Base-by-base conservation (phyloP, 2,797 vertebrate species). In the Pygocentrus nattereri region DNA sequence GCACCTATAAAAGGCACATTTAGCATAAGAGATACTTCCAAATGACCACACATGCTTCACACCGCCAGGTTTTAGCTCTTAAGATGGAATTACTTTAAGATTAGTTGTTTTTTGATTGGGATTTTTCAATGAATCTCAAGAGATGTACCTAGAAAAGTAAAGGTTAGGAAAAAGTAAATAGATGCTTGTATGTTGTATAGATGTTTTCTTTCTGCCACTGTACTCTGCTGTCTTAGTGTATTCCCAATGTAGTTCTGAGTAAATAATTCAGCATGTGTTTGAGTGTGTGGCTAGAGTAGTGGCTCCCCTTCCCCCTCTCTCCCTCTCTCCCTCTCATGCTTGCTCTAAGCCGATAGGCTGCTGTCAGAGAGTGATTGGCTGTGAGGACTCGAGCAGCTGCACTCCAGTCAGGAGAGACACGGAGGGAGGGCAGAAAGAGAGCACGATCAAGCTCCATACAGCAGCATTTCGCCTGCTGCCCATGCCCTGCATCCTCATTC, bases 341-440 rank as follows among this genome's bases (percentile, higher is more conserved):
- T 49, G 56, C 80, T 76, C 52, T 76, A 79, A 85, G 84, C 84
- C 78, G 80, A 85, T 79, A 82, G 84, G 80, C 80, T 82, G 64
- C 70, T 78, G 81, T 82, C 77, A 82, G 71, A 61, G 76, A 80
- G 69, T 71, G 85, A 85, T 82, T 86, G 87, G 79, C 83, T 86
- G 74, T 65, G 69, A 85, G 76, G 82, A 59, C 70, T 80, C 62
- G 52, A 85, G 81, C 85, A 88, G 82, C 85, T 85, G 87, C 82
- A 31, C 84, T 85, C 71, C 62, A 76, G 81, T 83, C 77, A 68
- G 16, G 52, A 78, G 72, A 80, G 68, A 62, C 13, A 44, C 78
- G 38, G 70, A 78, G 85, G 49, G 74, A 78, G 80, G 31, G 71
- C 54, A 59, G 23, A 73, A 38, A 67, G 44, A 70, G 58, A 58